A percentile compares a stretch with the other conserved stretches of the same genome.
phyloP scores from a whole-genome alignment of 30 jellyfish, hydroid and myxozoan species.

The Hydractinia echinata region DNA sequence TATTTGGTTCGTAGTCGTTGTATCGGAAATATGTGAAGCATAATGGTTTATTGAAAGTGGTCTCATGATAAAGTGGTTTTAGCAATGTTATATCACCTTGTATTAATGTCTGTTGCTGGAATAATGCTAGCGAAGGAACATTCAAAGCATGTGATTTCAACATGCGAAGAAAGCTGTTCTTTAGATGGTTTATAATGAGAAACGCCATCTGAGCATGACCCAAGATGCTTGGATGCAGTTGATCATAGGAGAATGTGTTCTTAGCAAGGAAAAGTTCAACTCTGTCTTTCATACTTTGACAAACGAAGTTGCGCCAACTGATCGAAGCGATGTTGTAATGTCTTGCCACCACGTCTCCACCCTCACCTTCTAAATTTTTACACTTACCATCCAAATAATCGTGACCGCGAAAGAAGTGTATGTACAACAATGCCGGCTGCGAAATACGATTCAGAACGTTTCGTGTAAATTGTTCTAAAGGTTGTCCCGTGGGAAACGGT shows the following conservation, averaged over 20 bases:
- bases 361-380: conserved; percentile 86
- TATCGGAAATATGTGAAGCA: conserved; percentile 75
- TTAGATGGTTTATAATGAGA: conserved; percentile 74
- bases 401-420: conserved; percentile 88
- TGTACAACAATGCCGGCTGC: conserved; percentile 64
- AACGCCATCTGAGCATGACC: conserved; percentile 99
- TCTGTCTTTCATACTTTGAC: conserved; percentile 60
- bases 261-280: conserved; percentile 46
- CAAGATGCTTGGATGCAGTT: conserved; percentile 84
- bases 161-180: conserved; percentile 69
- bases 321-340: conserved; percentile 76
- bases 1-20: conserved; percentile 74
- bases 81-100: conserved; percentile 56
- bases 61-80: conserved; percentile 52
- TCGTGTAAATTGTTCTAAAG: conserved; percentile 81
- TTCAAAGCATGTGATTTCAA: conserved; percentile 67
- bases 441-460: conserved; percentile 58
- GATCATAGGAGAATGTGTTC: conserved; percentile 48
- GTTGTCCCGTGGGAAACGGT: conserved; percentile 94
- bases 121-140: conserved; percentile 41
- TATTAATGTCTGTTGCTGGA: conserved; percentile 28
- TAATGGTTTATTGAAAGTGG: conserved; percentile 61
- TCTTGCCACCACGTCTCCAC: conserved; percentile 82
- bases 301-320: conserved; percentile 91
- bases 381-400: conserved; percentile 72